Evolutionary conservation across 2,888 invertebrate species (phyloP).

Genomic region (Ochlodes sylvanus): DNA sequence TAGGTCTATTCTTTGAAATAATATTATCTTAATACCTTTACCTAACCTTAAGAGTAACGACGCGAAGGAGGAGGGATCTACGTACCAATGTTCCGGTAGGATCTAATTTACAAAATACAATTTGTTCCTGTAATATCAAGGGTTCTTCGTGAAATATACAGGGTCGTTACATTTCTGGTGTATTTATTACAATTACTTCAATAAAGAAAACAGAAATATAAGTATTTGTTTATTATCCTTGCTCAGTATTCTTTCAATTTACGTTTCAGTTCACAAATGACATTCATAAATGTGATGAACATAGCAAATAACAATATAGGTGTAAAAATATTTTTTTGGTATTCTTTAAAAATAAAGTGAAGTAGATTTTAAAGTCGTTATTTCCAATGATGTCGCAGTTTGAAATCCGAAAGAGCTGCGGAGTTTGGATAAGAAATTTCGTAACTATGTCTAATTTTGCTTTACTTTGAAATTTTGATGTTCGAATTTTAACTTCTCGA

Average conservation of each 20-base stretch:
- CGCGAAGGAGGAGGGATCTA: slow-evolving; percentile 15
- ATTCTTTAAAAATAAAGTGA: background rate
- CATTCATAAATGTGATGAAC: too few species aligned
- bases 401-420: slow-evolving; percentile 55
- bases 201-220: background rate
- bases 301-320: too few species aligned
- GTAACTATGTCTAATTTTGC: slow-evolving; percentile 55
- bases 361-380: slow-evolving; percentile 8
- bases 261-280: too few species aligned
- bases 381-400: slow-evolving; percentile 45
- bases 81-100: slow-evolving; percentile 1
- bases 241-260: too few species aligned
- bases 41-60: slow-evolving; percentile 39
- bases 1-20: slow-evolving; percentile 37
- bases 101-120: slow-evolving; percentile 33
- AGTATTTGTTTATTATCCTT: background rate
- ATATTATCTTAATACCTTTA: slow-evolving; percentile 40
- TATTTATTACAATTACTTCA: slow-evolving; percentile 6
- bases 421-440: slow-evolving; percentile 66
- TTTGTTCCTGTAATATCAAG: slow-evolving; percentile 24
- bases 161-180: background rate
- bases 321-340: background rate
- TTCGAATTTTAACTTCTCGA: slow-evolving; percentile 45
- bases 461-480: slow-evolving; percentile 47
- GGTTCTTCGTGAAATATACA: slow-evolving; percentile 15